phyloP scores from a whole-genome alignment of 2,113 vertebrate species.

The Onychostoma macrolepis region DNA sequence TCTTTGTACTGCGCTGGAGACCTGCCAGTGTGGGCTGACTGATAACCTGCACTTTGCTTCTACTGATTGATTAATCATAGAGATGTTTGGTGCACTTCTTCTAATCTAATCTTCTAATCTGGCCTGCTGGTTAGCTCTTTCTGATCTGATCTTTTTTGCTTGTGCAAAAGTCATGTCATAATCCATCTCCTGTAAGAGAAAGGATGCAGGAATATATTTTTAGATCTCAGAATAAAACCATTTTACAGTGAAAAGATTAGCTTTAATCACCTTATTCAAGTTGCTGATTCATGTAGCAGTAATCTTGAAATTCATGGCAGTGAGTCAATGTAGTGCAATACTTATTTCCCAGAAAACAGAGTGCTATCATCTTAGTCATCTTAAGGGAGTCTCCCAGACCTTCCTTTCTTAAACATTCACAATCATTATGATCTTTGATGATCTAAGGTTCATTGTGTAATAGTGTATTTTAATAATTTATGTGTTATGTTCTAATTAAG shows the following conservation, averaged over 20 bases:
- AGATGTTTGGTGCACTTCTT: background rate
- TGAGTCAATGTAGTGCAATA: slow-evolving; percentile 1
- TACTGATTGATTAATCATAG: background rate
- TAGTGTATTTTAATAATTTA: background rate
- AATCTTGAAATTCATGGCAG: background rate
- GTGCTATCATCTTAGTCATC: background rate
- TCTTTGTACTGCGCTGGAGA: slow-evolving; percentile 31
- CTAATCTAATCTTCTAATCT: slow-evolving; percentile 4
- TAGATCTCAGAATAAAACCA: background rate
- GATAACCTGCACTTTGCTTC: background rate
- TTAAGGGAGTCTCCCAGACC: background rate
- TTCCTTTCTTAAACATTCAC: slow-evolving; percentile 2
- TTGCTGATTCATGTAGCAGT: background rate
- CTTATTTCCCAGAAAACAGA: background rate
- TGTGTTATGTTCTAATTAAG: background rate
- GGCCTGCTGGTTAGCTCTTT: background rate
- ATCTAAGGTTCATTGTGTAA: background rate
- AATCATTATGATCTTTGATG: background rate
- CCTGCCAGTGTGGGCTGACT: background rate
- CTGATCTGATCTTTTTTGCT: background rate
- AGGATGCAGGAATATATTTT: background rate
- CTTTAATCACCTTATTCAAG: background rate
- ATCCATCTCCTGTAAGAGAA: background rate
- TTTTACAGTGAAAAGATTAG: background rate
- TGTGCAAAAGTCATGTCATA: background rate